Conservation (phyloP, 2,888 invertebrate species). For the Hecatera dysodea region DNA sequence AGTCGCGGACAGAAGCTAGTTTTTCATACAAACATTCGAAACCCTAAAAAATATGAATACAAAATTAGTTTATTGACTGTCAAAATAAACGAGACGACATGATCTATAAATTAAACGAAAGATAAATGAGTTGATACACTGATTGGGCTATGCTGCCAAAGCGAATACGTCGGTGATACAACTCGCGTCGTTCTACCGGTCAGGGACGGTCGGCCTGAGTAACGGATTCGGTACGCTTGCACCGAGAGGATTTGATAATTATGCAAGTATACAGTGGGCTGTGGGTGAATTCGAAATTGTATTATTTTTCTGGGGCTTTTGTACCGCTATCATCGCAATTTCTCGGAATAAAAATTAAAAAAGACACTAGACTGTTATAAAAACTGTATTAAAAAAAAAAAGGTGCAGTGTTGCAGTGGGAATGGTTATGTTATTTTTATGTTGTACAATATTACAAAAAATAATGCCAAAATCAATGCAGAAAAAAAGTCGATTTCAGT, state of each 20-base stretch:
- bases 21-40: too few relatives aligned
- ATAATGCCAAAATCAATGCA: too few relatives aligned
- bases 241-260: neutral
- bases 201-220: constrained; percentile 28
- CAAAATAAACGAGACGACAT: constrained; percentile 4
- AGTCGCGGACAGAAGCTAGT: too few relatives aligned
- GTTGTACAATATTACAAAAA: too few relatives aligned
- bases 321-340: neutral
- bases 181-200: constrained; percentile 32
- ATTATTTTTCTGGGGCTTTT: neutral
- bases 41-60: neutral
- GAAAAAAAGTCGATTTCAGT: too few relatives aligned
- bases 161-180: constrained; percentile 40
- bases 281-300: neutral
- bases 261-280: constrained; percentile 3
- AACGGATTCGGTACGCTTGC: constrained; percentile 24
- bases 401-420: too few relatives aligned
- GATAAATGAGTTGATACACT: constrained; percentile 7
- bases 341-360: too few relatives aligned
- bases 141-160: constrained; percentile 22
- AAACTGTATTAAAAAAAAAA: too few relatives aligned
- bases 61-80: neutral
- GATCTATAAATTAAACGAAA: neutral
- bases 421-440: too few relatives aligned
- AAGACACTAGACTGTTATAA: too few relatives aligned